Conservation (phyloP, 2,113 vertebrate species). For the Chroicocephalus ridibundus region DNA sequence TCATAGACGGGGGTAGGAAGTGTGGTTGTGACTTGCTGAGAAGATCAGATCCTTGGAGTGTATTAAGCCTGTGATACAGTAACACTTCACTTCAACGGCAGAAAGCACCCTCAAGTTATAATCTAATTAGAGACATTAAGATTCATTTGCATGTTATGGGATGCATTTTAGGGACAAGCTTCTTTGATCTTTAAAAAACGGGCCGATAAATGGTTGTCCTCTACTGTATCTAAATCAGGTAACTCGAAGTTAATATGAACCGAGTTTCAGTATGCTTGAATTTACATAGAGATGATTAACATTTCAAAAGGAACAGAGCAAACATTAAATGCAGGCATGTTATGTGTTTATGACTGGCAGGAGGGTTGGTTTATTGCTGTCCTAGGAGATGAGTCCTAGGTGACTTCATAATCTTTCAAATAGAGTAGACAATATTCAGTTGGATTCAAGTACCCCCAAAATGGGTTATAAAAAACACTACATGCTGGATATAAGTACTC, state of each 20-base stretch:
- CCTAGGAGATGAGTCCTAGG: not conserved
- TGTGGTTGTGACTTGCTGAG: not conserved
- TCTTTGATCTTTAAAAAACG: constrained; percentile 62
- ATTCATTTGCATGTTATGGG: constrained; percentile 32
- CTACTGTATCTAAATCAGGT: constrained; percentile 43
- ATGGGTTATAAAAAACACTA: constrained; percentile 16
- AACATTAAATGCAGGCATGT: constrained; percentile 24
- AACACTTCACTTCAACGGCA: constrained; percentile 2
- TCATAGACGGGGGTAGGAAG: not conserved
- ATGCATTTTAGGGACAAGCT: constrained; percentile 30
- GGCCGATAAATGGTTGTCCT: not conserved
- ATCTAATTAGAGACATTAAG: constrained; percentile 48
- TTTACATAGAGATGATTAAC: constrained; percentile 53
- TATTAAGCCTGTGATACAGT: not conserved
- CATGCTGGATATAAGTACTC: not conserved
- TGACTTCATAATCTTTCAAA: constrained; percentile 38
- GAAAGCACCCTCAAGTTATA: constrained; percentile 37
- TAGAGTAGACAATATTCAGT: not conserved
- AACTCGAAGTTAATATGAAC: constrained; percentile 27
- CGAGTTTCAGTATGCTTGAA: constrained; percentile 30
- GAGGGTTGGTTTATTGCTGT: not conserved
- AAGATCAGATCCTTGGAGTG: not conserved
- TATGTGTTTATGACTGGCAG: constrained; percentile 31
- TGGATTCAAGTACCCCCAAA: constrained; percentile 30
- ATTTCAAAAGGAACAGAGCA: constrained; percentile 52